Conservation (phyloP, 2,113 vertebrate species). For the Morone chrysops region DNA sequence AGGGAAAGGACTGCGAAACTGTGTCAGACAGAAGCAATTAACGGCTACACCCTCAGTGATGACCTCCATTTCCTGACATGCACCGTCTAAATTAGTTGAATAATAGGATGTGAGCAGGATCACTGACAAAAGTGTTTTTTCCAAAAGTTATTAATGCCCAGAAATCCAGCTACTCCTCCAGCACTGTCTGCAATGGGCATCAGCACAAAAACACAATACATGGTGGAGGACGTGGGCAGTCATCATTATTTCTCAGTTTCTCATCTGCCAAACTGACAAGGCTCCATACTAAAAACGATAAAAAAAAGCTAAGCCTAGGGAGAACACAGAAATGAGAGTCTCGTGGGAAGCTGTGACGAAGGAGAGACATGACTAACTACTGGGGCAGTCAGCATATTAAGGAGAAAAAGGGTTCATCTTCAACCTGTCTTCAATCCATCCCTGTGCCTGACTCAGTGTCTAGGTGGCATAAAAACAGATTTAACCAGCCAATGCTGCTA, state of each 20-base stretch:
- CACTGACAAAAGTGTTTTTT: constrained; percentile 23
- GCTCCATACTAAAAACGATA: neutral
- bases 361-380: constrained; percentile 28
- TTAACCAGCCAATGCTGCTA: constrained; percentile 1
- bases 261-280: constrained; percentile 11
- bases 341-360: constrained; percentile 37
- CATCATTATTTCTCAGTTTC: constrained; percentile 24
- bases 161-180: neutral
- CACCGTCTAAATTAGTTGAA: constrained; percentile 48
- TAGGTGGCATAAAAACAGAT: constrained; percentile 16
- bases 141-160: neutral
- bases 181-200: neutral
- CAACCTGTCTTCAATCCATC: constrained; percentile 1
- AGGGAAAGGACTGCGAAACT: constrained; percentile 37
- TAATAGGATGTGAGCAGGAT: constrained; percentile 39
- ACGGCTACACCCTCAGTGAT: constrained; percentile 36
- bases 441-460: neutral
- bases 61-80: constrained; percentile 69
- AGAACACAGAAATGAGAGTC: constrained; percentile 6
- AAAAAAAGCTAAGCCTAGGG: neutral
- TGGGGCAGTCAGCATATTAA: constrained; percentile 23
- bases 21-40: constrained; percentile 69
- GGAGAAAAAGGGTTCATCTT: constrained; percentile 23
- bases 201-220: neutral
- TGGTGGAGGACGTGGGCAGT: neutral